Conservation (phyloP, 2,797 vertebrate genomes). For the Typhlichthys subterraneus region DNA sequence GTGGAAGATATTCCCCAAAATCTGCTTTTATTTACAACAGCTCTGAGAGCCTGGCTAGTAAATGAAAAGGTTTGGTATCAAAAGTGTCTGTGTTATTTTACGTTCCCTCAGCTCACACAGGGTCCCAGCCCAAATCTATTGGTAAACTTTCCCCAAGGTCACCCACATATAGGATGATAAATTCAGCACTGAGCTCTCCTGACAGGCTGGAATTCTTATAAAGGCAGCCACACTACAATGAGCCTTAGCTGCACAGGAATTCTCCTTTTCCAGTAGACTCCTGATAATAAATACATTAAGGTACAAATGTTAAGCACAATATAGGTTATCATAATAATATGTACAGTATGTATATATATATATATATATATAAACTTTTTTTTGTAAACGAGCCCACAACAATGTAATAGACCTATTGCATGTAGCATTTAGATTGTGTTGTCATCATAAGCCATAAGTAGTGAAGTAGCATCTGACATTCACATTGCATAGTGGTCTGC, state of each 20-base stretch:
- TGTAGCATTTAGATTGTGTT: too few relatives aligned
- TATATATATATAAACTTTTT: too few relatives aligned
- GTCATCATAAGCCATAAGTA: too few relatives aligned
- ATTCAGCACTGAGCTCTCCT: slow-evolving; percentile 62
- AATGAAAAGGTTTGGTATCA: slow-evolving; percentile 41
- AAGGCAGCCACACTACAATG: slow-evolving; percentile 24
- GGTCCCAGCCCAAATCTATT: slow-evolving; percentile 55
- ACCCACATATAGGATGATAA: slow-evolving; percentile 59
- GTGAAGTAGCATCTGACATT: too few relatives aligned
- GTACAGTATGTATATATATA: too few relatives aligned
- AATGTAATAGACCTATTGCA: too few relatives aligned
- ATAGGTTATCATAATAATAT: too few relatives aligned
- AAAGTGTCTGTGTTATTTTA: slow-evolving; percentile 37
- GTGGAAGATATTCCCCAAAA: slow-evolving; percentile 31
- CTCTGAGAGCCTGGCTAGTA: slow-evolving; percentile 44
- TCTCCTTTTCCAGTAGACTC: slow-evolving; percentile 9
- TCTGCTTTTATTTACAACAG: slow-evolving; percentile 48
- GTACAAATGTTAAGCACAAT: too few relatives aligned
- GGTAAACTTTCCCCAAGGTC: slow-evolving; percentile 71
- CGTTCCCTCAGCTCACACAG: slow-evolving; percentile 29
- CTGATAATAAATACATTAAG: background rate
- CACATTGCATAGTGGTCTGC: too few relatives aligned
- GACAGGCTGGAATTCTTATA: slow-evolving; percentile 57
- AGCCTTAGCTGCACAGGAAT: slow-evolving; percentile 7
- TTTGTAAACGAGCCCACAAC: too few relatives aligned